Conservation (phyloP, 2,113 vertebrate genomes). For the Ceyx melanurus region DNA sequence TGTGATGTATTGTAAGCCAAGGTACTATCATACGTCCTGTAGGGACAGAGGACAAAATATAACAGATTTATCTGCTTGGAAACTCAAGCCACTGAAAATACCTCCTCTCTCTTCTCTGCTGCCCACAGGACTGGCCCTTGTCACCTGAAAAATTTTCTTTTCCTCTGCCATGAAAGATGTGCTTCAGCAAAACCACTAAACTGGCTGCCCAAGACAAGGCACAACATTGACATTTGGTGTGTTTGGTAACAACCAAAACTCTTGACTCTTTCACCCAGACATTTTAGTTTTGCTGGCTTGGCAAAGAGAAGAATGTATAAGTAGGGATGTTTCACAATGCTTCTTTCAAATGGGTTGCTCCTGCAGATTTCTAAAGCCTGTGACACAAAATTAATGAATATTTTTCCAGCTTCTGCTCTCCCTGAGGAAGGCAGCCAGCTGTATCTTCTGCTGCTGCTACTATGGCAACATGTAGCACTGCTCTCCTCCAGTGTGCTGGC, state of each 20-base stretch:
- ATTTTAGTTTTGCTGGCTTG: background rate
- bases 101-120: background rate
- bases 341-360: background rate
- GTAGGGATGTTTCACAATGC: background rate
- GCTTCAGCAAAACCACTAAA: background rate
- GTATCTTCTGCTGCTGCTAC: slow-evolving; percentile 49
- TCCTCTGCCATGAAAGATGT: background rate
- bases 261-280: background rate
- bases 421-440: slow-evolving; percentile 28
- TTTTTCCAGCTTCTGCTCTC: slow-evolving; percentile 23
- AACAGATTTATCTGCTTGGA: background rate
- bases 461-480: slow-evolving; percentile 9
- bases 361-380: slow-evolving; percentile 6
- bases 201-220: background rate
- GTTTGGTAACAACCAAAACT: background rate
- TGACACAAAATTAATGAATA: slow-evolving; percentile 13
- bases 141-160: background rate
- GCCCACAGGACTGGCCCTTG: background rate
- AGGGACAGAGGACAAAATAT: background rate
- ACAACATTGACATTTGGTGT: background rate
- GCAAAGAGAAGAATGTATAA: background rate
- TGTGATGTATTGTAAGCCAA: background rate
- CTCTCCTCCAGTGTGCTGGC: background rate
- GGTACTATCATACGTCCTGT: rapidly evolving
- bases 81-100: background rate